Conservation (phyloP, 2,888 invertebrate genomes). For the Scaptomyza cyrtandrae region DNA sequence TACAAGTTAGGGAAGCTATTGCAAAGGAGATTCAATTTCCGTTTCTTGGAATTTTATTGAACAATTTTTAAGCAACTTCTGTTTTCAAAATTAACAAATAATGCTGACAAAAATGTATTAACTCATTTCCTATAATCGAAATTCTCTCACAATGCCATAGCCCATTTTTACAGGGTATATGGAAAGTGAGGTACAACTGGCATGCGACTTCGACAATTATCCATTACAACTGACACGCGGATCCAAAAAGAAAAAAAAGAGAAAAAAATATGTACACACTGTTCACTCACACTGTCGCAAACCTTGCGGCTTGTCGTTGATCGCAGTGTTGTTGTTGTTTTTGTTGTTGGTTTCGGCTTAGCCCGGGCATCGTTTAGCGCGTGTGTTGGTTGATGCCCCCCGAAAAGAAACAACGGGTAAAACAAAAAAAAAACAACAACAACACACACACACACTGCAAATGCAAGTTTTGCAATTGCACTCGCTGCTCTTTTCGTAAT, state of each 20-base stretch:
- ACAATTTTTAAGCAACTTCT: no score
- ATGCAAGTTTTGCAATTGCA: constrained; percentile 57
- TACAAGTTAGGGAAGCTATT: no score
- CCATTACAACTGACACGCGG: constrained; percentile 75
- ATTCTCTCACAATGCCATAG: no score
- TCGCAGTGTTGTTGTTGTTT: constrained; percentile 19
- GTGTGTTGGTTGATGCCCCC: constrained; percentile 43
- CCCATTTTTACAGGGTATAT: constrained; percentile 35
- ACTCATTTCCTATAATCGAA: no score
- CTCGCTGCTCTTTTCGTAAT: constrained; percentile 78
- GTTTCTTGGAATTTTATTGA: no score
- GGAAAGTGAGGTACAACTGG: constrained; percentile 56
- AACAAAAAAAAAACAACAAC: constrained; percentile 6
- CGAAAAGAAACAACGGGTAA: constrained; percentile 8
- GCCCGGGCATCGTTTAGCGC: constrained; percentile 62
- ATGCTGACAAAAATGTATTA: no score
- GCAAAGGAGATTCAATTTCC: no score
- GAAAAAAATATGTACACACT: constrained; percentile 18
- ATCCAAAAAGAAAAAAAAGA: constrained; percentile 31
- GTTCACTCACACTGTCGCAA: constrained; percentile 38
- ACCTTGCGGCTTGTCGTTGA: constrained; percentile 35
- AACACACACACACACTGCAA: constrained; percentile 19
- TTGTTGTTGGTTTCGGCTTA: constrained; percentile 24
- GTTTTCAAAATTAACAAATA: no score
- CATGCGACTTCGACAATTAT: constrained; percentile 80